phyloP scores from a whole-genome alignment of 2,888 invertebrate species.

The Acrobasis suavella region DNA sequence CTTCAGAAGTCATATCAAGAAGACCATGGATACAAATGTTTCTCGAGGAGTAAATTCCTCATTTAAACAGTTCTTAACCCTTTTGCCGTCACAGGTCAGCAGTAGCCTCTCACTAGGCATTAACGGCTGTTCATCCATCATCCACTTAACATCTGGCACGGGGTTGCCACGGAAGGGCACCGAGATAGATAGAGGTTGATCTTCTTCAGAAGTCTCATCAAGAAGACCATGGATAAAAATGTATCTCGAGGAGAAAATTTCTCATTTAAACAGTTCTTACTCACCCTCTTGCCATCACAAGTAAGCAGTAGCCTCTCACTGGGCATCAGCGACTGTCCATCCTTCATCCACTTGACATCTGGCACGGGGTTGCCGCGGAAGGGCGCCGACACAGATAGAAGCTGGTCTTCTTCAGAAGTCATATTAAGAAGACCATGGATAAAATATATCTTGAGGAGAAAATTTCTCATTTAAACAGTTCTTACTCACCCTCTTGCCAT shows the following conservation, averaged over 20 bases:
- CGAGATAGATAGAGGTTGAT: too few species aligned
- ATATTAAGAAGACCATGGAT: too few species aligned
- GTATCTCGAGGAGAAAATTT: too few species aligned
- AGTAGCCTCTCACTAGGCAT: conserved; percentile 85
- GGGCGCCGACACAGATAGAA: too few species aligned
- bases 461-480: too few species aligned
- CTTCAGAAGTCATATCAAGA: conserved; percentile 90
- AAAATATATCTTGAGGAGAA: too few species aligned
- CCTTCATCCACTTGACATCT: conserved; percentile 90
- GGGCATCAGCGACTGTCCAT: conserved; percentile 85
- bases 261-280: conserved; percentile 26
- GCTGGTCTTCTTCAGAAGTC: too few species aligned
- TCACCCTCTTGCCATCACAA: conserved; percentile 91
- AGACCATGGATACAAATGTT: conserved; percentile 87
- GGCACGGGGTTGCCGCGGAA: conserved; percentile 93
- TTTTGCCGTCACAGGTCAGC: conserved; percentile 92
- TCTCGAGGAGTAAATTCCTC: too few species aligned
- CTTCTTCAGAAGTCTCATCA: too few species aligned
- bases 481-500: conserved; percentile 87
- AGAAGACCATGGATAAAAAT: too few species aligned
- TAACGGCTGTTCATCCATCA: conserved; percentile 87
- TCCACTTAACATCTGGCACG: conserved; percentile 90
- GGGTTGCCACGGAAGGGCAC: conserved; percentile 61
- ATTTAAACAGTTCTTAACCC: conserved; percentile 61
- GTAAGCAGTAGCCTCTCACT: conserved; percentile 87